A percentile compares a stretch with the other conserved stretches of the same genome.
Evolutionary conservation across 2,888 invertebrate species (phyloP).

Genomic region (Sinohyriopsis cumingii): DNA sequence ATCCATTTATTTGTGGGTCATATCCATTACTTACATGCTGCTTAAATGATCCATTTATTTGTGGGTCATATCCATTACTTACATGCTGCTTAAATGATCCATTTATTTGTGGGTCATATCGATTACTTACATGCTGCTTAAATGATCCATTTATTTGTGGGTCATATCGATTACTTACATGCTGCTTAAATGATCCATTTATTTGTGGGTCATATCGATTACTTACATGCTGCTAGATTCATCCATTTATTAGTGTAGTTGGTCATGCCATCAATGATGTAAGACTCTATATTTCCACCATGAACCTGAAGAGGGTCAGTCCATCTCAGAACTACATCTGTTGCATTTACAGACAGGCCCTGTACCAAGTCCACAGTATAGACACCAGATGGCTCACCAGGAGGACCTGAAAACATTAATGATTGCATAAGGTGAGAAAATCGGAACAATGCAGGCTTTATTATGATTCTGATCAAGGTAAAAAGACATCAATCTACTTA

Average conservation of each 20-base stretch:
- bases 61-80: no score
- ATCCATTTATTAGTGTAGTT: slow-evolving; percentile 45
- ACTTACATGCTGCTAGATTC: slow-evolving; percentile 27
- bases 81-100: no score
- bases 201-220: no score
- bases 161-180: no score
- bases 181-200: no score
- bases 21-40: no score
- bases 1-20: no score
- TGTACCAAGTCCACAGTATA: slow-evolving; percentile 69
- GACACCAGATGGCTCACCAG: slow-evolving; percentile 90
- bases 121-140: slow-evolving; percentile 18
- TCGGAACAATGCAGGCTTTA: background rate
- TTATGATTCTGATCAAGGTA: background rate
- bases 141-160: no score
- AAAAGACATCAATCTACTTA: no score
- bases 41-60: no score
- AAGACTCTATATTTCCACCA: slow-evolving; percentile 84
- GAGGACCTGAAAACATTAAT: slow-evolving; percentile 78
- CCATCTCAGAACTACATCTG: slow-evolving; percentile 81
- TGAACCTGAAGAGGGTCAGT: slow-evolving; percentile 81
- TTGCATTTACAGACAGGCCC: slow-evolving; percentile 88
- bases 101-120: no score
- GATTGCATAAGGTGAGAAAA: background rate
- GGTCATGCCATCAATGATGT: slow-evolving; percentile 79